Conservation (phyloP, 2,888 invertebrate genomes). For the Cartodere bifasciata region DNA sequence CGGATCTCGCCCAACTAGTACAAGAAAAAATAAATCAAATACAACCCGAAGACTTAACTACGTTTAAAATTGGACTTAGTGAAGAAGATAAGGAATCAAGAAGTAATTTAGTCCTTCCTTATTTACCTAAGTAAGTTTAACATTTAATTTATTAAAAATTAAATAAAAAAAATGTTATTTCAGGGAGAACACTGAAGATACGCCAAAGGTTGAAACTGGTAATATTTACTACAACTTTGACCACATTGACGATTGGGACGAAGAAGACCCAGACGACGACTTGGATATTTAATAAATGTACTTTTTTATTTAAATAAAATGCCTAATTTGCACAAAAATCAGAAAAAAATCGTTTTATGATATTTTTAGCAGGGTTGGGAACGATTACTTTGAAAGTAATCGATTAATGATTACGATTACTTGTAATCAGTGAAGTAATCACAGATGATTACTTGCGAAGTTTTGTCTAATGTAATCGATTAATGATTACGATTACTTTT, state of each 20-base stretch:
- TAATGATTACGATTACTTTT: too few relatives aligned
- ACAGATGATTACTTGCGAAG: too few relatives aligned
- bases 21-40: slow-evolving; percentile 21
- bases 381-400: too few relatives aligned
- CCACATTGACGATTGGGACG: slow-evolving; percentile 69
- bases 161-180: not conserved
- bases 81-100: slow-evolving; percentile 47
- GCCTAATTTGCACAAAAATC: too few relatives aligned
- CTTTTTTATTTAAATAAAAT: too few relatives aligned
- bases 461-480: too few relatives aligned
- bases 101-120: slow-evolving; percentile 43
- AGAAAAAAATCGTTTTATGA: too few relatives aligned
- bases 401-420: too few relatives aligned
- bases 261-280: slow-evolving; percentile 81
- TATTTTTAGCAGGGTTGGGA: too few relatives aligned
- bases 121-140: slow-evolving; percentile 35
- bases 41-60: slow-evolving; percentile 39
- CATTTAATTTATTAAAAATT: not conserved
- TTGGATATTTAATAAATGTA: slow-evolving; percentile 59
- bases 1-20: slow-evolving; percentile 26
- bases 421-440: too few relatives aligned
- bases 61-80: slow-evolving; percentile 52
- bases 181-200: too few relatives aligned
- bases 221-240: slow-evolving; percentile 67
- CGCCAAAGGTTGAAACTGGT: slow-evolving; percentile 35